A percentile compares a stretch with the other conserved stretches of the same genome.
Evolutionary conservation across 2,113 vertebrate species (phyloP).

Genomic region (Butorides virescens): DNA sequence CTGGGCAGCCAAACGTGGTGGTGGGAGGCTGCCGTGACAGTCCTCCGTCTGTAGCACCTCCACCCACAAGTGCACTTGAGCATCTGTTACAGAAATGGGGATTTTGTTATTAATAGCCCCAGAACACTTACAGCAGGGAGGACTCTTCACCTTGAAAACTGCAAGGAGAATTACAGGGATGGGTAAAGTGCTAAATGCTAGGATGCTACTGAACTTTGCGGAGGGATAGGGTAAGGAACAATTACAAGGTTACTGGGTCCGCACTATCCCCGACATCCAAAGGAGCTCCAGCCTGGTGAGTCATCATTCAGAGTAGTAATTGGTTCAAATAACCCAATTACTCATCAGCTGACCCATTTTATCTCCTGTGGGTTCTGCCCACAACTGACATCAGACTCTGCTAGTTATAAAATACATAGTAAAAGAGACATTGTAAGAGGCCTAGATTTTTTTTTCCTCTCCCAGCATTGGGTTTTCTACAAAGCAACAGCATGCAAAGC

Average conservation of each 20-base stretch:
- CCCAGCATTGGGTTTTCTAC: neutral
- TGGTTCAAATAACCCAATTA: neutral
- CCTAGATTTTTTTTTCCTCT: neutral
- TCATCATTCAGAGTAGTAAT: neutral
- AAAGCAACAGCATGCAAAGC: neutral
- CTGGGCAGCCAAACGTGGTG: rapidly evolving
- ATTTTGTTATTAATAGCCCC: neutral
- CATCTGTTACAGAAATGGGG: neutral
- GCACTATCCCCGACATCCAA: neutral
- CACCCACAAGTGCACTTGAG: neutral
- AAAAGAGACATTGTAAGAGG: neutral
- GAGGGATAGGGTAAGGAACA: neutral
- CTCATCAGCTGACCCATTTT: neutral
- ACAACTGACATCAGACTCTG: neutral
- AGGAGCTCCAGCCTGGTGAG: neutral
- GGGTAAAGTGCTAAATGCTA: neutral
- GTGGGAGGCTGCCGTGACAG: neutral
- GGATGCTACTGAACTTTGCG: neutral
- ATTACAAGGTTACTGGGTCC: neutral
- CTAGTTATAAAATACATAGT: neutral
- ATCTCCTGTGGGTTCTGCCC: neutral
- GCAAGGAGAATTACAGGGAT: neutral
- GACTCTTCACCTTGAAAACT: neutral
- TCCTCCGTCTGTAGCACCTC: neutral
- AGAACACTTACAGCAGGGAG: neutral